A percentile compares a stretch with the other conserved stretches of the same genome.
Evolutionary conservation across 2,113 vertebrate genomes (phyloP).

Genomic region (Lepidothrix coronata): DNA sequence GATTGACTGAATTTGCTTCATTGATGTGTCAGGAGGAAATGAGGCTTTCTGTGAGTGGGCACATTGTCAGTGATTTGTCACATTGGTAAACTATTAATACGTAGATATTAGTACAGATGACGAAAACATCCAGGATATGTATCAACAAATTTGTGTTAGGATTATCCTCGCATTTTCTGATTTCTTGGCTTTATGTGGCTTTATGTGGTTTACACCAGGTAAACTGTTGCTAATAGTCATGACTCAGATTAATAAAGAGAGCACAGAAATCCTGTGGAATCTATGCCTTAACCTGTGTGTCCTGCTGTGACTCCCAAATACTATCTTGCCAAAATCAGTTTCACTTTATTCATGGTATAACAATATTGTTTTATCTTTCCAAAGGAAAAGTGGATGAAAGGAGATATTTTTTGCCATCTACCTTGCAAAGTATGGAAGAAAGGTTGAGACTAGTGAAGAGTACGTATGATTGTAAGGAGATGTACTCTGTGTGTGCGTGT

Average conservation of each 20-base stretch:
- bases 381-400: neutral
- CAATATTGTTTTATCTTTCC: neutral
- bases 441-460: neutral
- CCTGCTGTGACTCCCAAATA: neutral
- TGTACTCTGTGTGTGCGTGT: neutral
- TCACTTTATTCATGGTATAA: neutral
- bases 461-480: neutral
- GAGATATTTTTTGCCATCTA: rapidly evolving
- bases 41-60: neutral
- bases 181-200: neutral
- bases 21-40: neutral
- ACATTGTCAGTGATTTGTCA: neutral
- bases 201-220: neutral
- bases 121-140: neutral
- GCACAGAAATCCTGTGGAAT: neutral
- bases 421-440: neutral
- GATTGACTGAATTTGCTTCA: neutral
- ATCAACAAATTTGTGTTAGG: neutral
- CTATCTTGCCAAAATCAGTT: neutral
- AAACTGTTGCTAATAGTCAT: neutral
- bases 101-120: neutral
- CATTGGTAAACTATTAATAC: neutral
- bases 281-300: neutral
- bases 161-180: neutral
- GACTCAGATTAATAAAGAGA: neutral